phyloP scores from a whole-genome alignment of 2,888 invertebrate genomes.

The Hirtodrosophila trivittata region DNA sequence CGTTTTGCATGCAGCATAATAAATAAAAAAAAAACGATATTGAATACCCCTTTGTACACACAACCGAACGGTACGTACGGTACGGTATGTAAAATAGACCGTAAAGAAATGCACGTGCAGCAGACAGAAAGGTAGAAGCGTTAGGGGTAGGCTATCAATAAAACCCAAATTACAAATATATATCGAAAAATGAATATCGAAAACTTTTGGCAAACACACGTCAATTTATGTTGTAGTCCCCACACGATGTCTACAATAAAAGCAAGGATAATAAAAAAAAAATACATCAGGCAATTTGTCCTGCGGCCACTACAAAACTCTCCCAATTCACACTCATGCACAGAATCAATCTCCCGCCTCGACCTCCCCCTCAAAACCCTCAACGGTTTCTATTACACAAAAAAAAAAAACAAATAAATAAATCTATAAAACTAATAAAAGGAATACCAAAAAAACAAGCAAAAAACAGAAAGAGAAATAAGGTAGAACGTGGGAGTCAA shows the following conservation, averaged over 20 bases:
- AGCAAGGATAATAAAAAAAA: conserved; percentile 4
- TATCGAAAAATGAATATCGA: conserved; percentile 48
- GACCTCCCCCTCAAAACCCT: conserved; percentile 10
- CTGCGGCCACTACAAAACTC: conserved; percentile 16
- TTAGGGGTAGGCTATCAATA: conserved; percentile 51
- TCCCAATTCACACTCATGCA: conserved; percentile 19
- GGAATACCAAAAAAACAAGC: too few species aligned
- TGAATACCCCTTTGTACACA: not conserved
- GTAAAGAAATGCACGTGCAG: conserved; percentile 24
- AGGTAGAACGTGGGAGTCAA: conserved; percentile 5
- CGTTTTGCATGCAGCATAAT: not conserved
- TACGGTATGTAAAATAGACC: conserved; percentile 39
- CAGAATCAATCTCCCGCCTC: conserved; percentile 13
- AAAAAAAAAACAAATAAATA: conserved; percentile 25
- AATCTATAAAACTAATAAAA: not conserved
- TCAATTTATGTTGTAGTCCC: conserved; percentile 52
- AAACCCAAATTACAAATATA: conserved; percentile 68
- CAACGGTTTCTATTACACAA: conserved; percentile 29
- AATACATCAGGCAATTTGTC: conserved; percentile 40
- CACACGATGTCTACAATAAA: conserved; percentile 13
- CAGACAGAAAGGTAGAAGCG: conserved; percentile 4
- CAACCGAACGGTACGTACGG: not conserved
- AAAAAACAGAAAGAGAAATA: conserved; percentile 2
- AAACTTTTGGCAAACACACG: conserved; percentile 64
- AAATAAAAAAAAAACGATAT: not conserved